Evolutionary conservation across 2,797 vertebrate genomes (phyloP).

Genomic region (Tarsius wallacei): DNA sequence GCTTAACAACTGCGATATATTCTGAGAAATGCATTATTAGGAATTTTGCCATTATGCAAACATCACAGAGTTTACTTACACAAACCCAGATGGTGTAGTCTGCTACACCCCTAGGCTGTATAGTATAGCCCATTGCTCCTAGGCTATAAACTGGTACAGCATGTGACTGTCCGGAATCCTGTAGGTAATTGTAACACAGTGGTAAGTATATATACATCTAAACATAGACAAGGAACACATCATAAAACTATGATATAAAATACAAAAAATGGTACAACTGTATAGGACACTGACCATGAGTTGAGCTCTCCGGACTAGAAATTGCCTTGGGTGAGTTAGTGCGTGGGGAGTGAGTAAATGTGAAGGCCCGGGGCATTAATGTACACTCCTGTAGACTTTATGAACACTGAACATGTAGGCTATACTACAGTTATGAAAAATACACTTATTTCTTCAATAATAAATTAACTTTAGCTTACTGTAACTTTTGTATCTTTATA

Average conservation of each 20-base stretch:
- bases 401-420: not conserved
- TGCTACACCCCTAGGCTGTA: not conserved
- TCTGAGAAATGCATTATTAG: not conserved
- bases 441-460: not conserved
- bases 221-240: not conserved
- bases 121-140: not conserved
- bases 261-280: not conserved
- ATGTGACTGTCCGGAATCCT: not conserved
- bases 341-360: not conserved
- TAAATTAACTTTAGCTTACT: not conserved
- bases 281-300: not conserved
- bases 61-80: not conserved
- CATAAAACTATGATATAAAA: not conserved
- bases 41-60: not conserved
- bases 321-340: not conserved
- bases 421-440: not conserved
- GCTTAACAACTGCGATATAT: not conserved
- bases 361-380: not conserved
- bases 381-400: not conserved
- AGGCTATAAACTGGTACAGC: not conserved
- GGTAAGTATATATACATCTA: not conserved
- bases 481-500: not conserved
- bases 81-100: not conserved
- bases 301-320: not conserved
- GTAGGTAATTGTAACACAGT: too few relatives aligned